These are phyloP conservation scores for Threskiornis aethiopicus DNA, from an alignment of 2,797 vertebrate genomes.

Conservation along the genomic window DNA sequence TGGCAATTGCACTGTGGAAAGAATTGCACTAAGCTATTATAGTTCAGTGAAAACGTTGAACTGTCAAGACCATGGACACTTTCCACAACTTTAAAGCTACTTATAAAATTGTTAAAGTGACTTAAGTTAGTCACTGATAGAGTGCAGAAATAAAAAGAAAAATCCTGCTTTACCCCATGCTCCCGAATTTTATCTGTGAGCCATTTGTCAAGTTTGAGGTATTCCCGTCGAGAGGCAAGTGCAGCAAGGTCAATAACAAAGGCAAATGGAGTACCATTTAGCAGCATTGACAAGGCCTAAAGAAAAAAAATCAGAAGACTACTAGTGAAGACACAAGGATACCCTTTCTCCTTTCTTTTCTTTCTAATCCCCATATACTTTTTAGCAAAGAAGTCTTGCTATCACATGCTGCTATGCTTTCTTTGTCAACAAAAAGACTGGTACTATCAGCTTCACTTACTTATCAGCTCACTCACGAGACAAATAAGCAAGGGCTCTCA, in stretches of 20 bases:
- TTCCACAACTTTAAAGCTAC: slow-evolving; percentile 29
- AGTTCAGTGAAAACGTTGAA: background rate
- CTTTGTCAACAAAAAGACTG: background rate
- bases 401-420: slow-evolving; percentile 3
- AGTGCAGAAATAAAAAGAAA: slow-evolving; percentile 53
- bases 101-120: background rate
- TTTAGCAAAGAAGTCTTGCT: background rate
- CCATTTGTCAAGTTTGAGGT: slow-evolving; percentile 99
- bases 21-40: background rate
- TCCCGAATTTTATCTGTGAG: slow-evolving; percentile 99
- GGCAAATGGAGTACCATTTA: slow-evolving; percentile 99
- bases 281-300: slow-evolving; percentile 99
- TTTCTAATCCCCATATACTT: background rate
- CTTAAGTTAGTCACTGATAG: slow-evolving; percentile 5
- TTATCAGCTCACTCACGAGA: background rate
- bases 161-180: slow-evolving; percentile 88
- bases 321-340: slow-evolving; percentile 36
- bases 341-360: background rate
- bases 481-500: background rate
- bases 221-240: slow-evolving; percentile 99
- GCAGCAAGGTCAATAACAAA: slow-evolving; percentile 99
- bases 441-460: background rate
- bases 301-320: slow-evolving; percentile 59
- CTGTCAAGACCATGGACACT: background rate
- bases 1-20: slow-evolving; percentile 38